Evolutionary conservation across 2,113 vertebrate genomes (phyloP).

Genomic region (Pachyramphus minor): DNA sequence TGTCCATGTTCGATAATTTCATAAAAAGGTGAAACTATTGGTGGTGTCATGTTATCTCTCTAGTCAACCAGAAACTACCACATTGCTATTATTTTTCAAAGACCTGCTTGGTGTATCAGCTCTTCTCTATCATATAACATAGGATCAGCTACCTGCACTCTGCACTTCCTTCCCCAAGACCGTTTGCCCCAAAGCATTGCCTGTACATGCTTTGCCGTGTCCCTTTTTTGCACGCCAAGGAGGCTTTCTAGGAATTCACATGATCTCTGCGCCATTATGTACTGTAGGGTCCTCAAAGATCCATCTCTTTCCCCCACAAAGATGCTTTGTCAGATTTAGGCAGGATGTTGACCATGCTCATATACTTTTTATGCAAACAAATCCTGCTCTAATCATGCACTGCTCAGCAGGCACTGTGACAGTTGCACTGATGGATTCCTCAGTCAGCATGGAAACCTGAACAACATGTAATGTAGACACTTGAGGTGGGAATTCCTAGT

Average conservation of each 20-base stretch:
- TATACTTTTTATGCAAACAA: neutral
- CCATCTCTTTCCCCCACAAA: neutral
- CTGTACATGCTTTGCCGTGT: accelerated
- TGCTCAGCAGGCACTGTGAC: neutral
- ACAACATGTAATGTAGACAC: neutral
- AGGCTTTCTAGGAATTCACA: neutral
- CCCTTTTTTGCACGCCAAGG: neutral
- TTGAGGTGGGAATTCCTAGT: neutral
- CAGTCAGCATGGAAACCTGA: neutral
- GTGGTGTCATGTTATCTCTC: neutral
- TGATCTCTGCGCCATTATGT: neutral
- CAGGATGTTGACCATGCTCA: accelerated
- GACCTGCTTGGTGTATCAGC: neutral
- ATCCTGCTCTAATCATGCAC: accelerated
- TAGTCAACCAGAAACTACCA: neutral
- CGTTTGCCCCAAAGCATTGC: neutral
- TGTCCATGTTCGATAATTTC: neutral
- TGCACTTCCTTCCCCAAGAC: neutral
- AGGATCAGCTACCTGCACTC: neutral
- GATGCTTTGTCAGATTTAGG: neutral
- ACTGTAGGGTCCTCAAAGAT: neutral
- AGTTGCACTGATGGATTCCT: neutral
- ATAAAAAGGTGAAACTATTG: neutral
- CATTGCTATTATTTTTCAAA: neutral
- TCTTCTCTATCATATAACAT: neutral